phyloP scores from a whole-genome alignment of 1,140 invertebrate genomes.

The Megalonaias nervosa region DNA sequence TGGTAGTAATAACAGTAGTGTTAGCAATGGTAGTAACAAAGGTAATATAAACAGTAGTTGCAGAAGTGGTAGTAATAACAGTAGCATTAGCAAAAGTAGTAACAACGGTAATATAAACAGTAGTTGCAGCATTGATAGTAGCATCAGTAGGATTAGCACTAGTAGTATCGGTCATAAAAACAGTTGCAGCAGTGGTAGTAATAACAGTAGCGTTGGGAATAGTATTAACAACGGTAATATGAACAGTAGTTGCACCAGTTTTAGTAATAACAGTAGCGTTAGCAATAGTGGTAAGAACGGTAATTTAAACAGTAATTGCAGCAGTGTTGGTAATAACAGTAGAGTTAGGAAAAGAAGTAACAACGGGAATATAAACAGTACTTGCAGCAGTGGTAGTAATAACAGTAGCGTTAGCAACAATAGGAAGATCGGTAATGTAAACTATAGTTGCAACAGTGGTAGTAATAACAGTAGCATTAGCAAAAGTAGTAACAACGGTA shows the following conservation, averaged over 20 bases:
- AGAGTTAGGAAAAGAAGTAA: conserved; percentile 25
- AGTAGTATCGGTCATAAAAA: conserved; percentile 2
- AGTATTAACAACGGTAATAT: conserved; percentile 5
- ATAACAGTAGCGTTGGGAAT: conserved; percentile 3
- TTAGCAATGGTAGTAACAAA: conserved; percentile 36
- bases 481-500: conserved; percentile 25
- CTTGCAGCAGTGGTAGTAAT: conserved; percentile 28
- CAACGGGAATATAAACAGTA: conserved; percentile 22
- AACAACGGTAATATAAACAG: conserved; percentile 10
- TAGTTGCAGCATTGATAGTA: no score
- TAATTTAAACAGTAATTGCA: no score
- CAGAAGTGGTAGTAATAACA: conserved; percentile 31
- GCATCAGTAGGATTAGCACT: no score
- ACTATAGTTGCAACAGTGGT: conserved; percentile 19
- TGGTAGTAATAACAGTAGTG: conserved; percentile 37
- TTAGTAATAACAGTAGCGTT: no score
- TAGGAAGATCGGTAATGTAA: conserved; percentile 18
- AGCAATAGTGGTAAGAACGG: no score
- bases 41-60: conserved; percentile 33
- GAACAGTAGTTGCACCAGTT: conserved; percentile 8
- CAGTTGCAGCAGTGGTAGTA: conserved; percentile 14
- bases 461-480: conserved; percentile 23
- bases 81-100: conserved; percentile 9
- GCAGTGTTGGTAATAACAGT: conserved; percentile 20
- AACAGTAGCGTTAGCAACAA: conserved; percentile 13